These are phyloP conservation scores for Mohoua ochrocephala DNA, from an alignment of 2,113 vertebrate genomes.

Conservation along the genomic window DNA sequence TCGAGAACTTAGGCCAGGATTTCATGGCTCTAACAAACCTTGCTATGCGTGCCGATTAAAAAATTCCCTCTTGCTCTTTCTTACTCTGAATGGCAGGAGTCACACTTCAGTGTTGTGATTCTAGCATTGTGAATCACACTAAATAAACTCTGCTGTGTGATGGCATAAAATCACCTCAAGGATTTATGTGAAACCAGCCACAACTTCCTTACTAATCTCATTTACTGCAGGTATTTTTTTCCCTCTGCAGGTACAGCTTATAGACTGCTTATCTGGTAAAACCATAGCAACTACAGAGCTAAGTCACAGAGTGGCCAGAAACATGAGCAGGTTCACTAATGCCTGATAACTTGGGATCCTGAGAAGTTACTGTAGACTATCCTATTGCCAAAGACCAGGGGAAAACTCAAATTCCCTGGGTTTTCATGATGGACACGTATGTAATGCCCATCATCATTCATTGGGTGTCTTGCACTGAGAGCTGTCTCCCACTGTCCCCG, in stretches of 20 bases:
- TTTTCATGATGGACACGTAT: accelerated
- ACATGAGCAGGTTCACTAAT: background rate
- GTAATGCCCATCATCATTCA: background rate
- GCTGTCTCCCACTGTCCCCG: background rate
- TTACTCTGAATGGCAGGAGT: background rate
- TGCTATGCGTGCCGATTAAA: background rate
- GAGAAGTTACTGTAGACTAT: background rate
- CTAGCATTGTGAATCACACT: background rate
- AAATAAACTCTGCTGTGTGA: background rate
- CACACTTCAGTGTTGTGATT: background rate
- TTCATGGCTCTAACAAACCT: background rate
- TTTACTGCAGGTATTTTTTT: background rate
- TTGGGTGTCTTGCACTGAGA: background rate
- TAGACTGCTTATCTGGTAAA: background rate
- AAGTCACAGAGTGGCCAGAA: background rate
- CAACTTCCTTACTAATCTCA: background rate
- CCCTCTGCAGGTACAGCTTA: background rate
- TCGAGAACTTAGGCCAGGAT: background rate
- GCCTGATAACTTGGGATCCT: background rate
- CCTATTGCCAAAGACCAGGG: background rate
- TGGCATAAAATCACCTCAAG: background rate
- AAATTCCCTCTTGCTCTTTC: background rate
- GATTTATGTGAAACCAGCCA: background rate
- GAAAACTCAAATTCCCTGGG: background rate
- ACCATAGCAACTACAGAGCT: background rate